These are phyloP conservation scores for Hirtodrosophila confusa DNA, from an alignment of 2,888 invertebrate species.

Conservation along the genomic window DNA sequence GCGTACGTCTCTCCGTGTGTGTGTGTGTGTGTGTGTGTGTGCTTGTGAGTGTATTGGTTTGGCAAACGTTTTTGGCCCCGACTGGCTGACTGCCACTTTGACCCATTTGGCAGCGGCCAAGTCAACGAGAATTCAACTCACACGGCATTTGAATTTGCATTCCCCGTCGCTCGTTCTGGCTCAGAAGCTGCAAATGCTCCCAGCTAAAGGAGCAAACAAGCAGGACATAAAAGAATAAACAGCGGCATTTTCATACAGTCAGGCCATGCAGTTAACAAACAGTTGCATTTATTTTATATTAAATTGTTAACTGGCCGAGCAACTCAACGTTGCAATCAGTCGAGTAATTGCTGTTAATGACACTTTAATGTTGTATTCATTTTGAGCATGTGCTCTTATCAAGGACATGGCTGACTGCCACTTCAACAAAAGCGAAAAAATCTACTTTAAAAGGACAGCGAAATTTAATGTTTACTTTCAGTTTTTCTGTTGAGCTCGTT, in stretches of 20 bases:
- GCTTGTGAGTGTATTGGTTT: constrained; percentile 58
- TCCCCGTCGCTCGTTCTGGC: constrained; percentile 24
- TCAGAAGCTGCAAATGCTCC: constrained; percentile 14
- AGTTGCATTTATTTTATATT: constrained; percentile 30
- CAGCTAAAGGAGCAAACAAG: constrained; percentile 42
- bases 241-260: constrained; percentile 45
- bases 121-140: constrained; percentile 60
- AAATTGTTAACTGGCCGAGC: constrained; percentile 33
- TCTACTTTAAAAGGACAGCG: no score
- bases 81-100: constrained; percentile 79
- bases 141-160: constrained; percentile 64
- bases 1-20: background rate
- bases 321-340: background rate
- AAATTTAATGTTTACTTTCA: no score
- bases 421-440: no score
- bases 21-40: constrained; percentile 19
- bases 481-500: no score
- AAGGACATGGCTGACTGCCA: no score
- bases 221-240: constrained; percentile 32
- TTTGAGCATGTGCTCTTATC: no score
- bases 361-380: background rate
- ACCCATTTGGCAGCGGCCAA: constrained; percentile 73
- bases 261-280: constrained; percentile 34
- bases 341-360: background rate
- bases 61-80: constrained; percentile 67